phyloP scores from a whole-genome alignment of 2,113 vertebrate species.

The Corythoichthys intestinalis region DNA sequence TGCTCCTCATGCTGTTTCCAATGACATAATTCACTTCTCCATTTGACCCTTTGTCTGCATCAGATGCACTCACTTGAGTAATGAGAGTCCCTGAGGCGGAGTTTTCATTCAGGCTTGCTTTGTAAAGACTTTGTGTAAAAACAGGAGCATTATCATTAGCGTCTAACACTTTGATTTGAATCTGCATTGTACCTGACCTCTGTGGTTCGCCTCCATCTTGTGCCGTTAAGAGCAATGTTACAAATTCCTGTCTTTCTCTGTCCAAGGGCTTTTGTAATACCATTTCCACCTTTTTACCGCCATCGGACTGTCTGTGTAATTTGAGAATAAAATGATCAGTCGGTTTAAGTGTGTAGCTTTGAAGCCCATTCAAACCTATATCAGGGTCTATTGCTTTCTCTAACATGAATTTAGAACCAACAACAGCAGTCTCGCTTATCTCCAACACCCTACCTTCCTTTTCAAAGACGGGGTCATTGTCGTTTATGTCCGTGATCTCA shows the following conservation, averaged over 20 bases:
- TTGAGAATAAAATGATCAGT: constrained; percentile 64
- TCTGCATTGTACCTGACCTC: constrained; percentile 45
- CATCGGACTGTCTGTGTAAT: constrained; percentile 38
- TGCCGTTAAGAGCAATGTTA: constrained; percentile 38
- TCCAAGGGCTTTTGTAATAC: constrained; percentile 44
- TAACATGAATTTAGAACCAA: constrained; percentile 52
- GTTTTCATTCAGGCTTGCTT: constrained; percentile 45
- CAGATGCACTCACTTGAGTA: constrained; percentile 45
- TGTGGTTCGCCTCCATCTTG: constrained; percentile 51
- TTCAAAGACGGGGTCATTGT: constrained; percentile 54
- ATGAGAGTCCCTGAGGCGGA: constrained; percentile 33
- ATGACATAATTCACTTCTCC: constrained; percentile 46
- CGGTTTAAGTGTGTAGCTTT: constrained; percentile 69
- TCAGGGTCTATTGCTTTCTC: constrained; percentile 49
- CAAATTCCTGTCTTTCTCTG: constrained; percentile 43
- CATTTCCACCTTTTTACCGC: constrained; percentile 45
- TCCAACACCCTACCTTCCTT: constrained; percentile 42
- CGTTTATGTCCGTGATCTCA: constrained; percentile 62
- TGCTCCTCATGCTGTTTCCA: constrained; percentile 19
- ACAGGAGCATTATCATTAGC: constrained; percentile 48
- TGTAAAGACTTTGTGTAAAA: constrained; percentile 43
- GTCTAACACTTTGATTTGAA: constrained; percentile 47
- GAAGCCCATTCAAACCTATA: constrained; percentile 52
- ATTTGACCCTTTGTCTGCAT: constrained; percentile 49
- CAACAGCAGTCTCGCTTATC: constrained; percentile 53